Conservation (phyloP, 2,797 vertebrate species). For the Epinephelus coioides region DNA sequence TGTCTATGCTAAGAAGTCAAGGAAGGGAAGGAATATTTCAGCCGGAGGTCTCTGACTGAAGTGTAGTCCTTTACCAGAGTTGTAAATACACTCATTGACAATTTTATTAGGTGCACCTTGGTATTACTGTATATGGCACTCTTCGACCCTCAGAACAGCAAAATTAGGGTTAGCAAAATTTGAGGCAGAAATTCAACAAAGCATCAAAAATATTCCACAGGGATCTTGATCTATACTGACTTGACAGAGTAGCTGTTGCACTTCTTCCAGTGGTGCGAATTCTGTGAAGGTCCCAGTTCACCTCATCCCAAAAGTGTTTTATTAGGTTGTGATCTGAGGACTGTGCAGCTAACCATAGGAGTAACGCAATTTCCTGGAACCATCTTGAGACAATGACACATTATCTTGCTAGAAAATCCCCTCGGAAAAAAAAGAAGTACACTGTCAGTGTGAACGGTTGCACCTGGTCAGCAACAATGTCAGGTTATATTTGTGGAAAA, state of each 20-base stretch:
- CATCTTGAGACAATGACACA: slow-evolving; percentile 67
- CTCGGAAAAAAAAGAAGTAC: slow-evolving; percentile 8
- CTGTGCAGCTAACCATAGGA: slow-evolving; percentile 43
- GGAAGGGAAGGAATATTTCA: slow-evolving; percentile 63
- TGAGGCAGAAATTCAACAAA: slow-evolving; percentile 43
- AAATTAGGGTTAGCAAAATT: not conserved
- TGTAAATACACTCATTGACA: slow-evolving; percentile 73
- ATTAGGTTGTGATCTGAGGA: slow-evolving; percentile 67
- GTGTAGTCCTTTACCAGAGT: slow-evolving; percentile 53
- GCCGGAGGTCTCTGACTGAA: slow-evolving; percentile 67
- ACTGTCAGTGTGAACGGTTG: slow-evolving; percentile 41
- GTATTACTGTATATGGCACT: slow-evolving; percentile 16
- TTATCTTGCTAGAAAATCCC: slow-evolving; percentile 55
- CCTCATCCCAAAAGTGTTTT: slow-evolving; percentile 65
- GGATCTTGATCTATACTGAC: slow-evolving; percentile 51
- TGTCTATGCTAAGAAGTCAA: slow-evolving; percentile 68
- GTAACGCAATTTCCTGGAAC: slow-evolving; percentile 69
- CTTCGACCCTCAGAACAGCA: slow-evolving; percentile 19
- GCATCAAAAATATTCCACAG: slow-evolving; percentile 32
- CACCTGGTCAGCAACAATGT: slow-evolving; percentile 56
- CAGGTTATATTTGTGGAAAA: slow-evolving; percentile 57
- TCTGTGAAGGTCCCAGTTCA: slow-evolving; percentile 56
- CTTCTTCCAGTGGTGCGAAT: slow-evolving; percentile 33
- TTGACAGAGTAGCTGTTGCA: slow-evolving; percentile 47
- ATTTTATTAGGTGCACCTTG: slow-evolving; percentile 61